Evolutionary conservation across 2,797 vertebrate genomes (phyloP).

Genomic region (Setipinna tenuifilis): DNA sequence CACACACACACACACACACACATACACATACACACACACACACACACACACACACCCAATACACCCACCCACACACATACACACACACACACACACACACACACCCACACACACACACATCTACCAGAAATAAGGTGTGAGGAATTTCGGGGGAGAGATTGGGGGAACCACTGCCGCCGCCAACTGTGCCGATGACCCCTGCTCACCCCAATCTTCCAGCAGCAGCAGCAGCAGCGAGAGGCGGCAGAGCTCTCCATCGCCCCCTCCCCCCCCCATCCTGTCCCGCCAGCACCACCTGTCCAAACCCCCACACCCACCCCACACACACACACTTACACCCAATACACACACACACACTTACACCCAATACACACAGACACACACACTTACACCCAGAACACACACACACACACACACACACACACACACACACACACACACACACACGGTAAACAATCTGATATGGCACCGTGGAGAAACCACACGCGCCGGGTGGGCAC

Average conservation of each 20-base stretch:
- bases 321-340: too few species aligned
- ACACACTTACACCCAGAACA: too few species aligned
- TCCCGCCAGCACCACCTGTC: too few species aligned
- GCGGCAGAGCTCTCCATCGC: too few species aligned
- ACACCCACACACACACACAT: neutral
- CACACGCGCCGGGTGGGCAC: neutral
- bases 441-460: too few species aligned
- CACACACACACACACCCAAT: conserved; percentile 2
- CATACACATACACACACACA: conserved; percentile 36
- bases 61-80: too few species aligned
- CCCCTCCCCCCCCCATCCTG: neutral
- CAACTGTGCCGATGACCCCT: conserved; percentile 21
- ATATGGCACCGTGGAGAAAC: neutral
- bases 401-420: too few species aligned
- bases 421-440: too few species aligned
- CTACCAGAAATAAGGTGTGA: conserved; percentile 40
- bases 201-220: conserved; percentile 38
- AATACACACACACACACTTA: too few species aligned
- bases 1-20: conserved; percentile 31
- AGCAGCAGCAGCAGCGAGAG: neutral
- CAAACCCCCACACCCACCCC: too few species aligned
- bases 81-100: neutral
- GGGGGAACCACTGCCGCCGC: neutral
- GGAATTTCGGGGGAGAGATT: conserved; percentile 19
- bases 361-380: too few species aligned